Conservation (phyloP, 2,797 vertebrate species). For the Astyanax mexicanus region DNA sequence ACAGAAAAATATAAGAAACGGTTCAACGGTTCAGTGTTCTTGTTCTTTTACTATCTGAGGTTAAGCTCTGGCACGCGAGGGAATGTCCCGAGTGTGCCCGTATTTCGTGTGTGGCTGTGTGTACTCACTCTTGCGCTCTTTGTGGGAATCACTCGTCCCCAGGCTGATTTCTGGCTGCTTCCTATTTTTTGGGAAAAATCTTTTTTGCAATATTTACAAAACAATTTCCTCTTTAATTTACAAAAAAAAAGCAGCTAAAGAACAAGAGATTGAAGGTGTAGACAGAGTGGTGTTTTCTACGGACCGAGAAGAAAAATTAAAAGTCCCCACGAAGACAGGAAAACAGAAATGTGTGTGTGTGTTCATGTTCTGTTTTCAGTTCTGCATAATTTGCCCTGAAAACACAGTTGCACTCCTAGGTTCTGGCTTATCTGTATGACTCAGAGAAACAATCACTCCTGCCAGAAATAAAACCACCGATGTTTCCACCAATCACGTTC, state of each 20-base stretch:
- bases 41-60: slow-evolving; percentile 48
- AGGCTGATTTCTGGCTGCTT: neutral
- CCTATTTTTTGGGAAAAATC: no score
- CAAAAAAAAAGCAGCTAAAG: no score
- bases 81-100: no score
- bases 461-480: slow-evolving; percentile 35
- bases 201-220: neutral
- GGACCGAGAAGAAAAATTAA: neutral
- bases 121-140: slow-evolving; percentile 44
- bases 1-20: slow-evolving; percentile 31
- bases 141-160: neutral
- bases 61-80: no score
- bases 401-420: slow-evolving; percentile 27
- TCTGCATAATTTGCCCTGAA: slow-evolving; percentile 55
- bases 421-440: slow-evolving; percentile 44
- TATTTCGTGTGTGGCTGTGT: no score
- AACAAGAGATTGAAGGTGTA: no score
- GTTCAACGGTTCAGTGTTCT: slow-evolving; percentile 13
- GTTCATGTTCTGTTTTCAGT: slow-evolving; percentile 44
- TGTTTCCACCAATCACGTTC: slow-evolving; percentile 10
- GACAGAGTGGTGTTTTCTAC: neutral
- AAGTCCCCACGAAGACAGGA: neutral
- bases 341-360: slow-evolving; percentile 18
- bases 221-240: neutral
- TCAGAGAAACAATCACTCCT: slow-evolving; percentile 7